A percentile compares a stretch with the other conserved stretches of the same genome.
Evolutionary conservation across 2,113 vertebrate genomes (phyloP).

Genomic region (Tachysurus vachellii): DNA sequence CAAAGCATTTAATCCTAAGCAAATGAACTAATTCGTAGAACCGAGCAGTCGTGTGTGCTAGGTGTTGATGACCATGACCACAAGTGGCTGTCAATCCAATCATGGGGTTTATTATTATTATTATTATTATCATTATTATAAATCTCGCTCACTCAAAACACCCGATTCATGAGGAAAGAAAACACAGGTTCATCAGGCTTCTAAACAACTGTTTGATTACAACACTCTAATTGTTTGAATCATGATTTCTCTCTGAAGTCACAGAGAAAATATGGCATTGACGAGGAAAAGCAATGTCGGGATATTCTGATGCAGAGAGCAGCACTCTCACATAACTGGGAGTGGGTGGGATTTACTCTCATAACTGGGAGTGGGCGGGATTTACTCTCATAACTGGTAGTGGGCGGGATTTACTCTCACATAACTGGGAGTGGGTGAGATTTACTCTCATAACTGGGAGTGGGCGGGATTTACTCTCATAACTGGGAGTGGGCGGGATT

Average conservation of each 20-base stretch:
- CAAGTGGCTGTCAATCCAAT: neutral
- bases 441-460: neutral
- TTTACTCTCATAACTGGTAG: neutral
- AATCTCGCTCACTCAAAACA: neutral
- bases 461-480: neutral
- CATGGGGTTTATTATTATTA: neutral
- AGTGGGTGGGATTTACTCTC: neutral
- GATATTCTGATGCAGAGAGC: too few species aligned
- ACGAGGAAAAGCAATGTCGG: too few species aligned
- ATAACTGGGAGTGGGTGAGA: neutral
- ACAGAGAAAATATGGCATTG: too few species aligned
- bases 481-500: neutral
- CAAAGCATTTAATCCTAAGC: neutral
- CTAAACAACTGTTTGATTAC: neutral
- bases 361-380: too few species aligned
- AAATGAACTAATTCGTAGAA: neutral
- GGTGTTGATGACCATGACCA: neutral
- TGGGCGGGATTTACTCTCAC: neutral
- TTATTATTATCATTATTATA: neutral
- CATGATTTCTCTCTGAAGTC: neutral
- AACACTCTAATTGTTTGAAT: neutral
- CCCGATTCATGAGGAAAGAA: neutral
- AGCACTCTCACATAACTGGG: too few species aligned
- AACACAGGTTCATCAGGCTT: neutral
- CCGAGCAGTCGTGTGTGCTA: neutral